Base-by-base conservation (phyloP, 2,113 vertebrate genomes). In the Scomber japonicus region DNA sequence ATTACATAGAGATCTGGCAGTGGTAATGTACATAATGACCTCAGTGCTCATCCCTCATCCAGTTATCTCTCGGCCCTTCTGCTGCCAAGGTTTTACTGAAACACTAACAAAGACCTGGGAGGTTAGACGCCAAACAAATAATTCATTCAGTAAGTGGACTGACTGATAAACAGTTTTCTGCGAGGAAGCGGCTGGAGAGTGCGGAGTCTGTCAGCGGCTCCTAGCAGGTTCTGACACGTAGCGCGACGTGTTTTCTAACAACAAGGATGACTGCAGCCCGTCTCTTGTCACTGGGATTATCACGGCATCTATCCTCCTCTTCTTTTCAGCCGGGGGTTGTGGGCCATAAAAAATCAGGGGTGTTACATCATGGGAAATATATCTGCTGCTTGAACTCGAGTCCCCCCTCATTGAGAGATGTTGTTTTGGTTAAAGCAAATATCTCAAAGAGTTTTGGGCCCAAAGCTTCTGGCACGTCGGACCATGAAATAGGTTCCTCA, bases 21-120 rank as follows among this genome's bases (percentile, higher is more conserved):
- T 3, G 53, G 11, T 77, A 87, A 83, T 75, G 65, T 91, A 93
- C 77, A 94, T 86, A 92, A 92, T 94, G 89, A 93, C 31, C 61
- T 91, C 91, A 93, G 51, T 54, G 83, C 80, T 77, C 91, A 85
- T 84, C 71, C 48, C 51, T 70, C 80, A 60, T 69, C 48, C 55
- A 77, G 78, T 88, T 77, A 77, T 72, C 19, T n/a, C 14, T 54
- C 57, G 54, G 51, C 59, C 72, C 64, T 72, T 3, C 80, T 48
- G 69, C 89, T 89, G 87, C 80, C 86, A 85, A 80, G 85, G 60
- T 5, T 45, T 56, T 71, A 53, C 78, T 72, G 48, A 65, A 83
- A 91, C 88, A 80, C 91, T 91, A 92, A 92, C 90, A 92, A 82
- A 89, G 78, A 53, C 77, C 69, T 45, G 13, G 65, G 62, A 81